Conservation (phyloP, 2,113 vertebrate genomes). For the Xerus inauris region DNA sequence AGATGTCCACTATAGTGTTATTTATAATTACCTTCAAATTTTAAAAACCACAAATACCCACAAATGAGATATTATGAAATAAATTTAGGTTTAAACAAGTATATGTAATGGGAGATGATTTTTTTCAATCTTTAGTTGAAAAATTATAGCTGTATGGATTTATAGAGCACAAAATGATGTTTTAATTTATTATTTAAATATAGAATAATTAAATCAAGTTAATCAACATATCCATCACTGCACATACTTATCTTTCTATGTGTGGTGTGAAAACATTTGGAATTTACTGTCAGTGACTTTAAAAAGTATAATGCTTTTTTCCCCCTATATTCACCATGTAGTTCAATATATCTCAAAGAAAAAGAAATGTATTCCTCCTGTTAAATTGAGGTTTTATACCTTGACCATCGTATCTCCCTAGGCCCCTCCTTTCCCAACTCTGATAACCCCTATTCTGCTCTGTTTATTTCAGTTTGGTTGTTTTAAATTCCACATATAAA, state of each 20-base stretch:
- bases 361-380: not conserved
- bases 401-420: not conserved
- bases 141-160: not conserved
- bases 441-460: not conserved
- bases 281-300: not conserved
- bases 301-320: not conserved
- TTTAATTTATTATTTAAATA: not conserved
- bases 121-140: not conserved
- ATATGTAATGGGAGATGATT: not conserved
- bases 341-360: not conserved
- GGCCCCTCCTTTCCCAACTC: not conserved
- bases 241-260: not conserved
- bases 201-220: not conserved
- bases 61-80: not conserved
- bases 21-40: not conserved
- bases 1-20: not conserved
- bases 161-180: not conserved
- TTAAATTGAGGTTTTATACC: not conserved
- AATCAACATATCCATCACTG: not conserved
- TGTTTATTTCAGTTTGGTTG: not conserved
- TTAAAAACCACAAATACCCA: not conserved
- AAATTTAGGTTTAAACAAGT: conserved; percentile 30
- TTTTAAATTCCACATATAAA: not conserved
- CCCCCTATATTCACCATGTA: not conserved
- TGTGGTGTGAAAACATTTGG: not conserved